Base-by-base conservation (phyloP, 2,797 vertebrate genomes). In the Poeciliopsis paucimaculata region DNA sequence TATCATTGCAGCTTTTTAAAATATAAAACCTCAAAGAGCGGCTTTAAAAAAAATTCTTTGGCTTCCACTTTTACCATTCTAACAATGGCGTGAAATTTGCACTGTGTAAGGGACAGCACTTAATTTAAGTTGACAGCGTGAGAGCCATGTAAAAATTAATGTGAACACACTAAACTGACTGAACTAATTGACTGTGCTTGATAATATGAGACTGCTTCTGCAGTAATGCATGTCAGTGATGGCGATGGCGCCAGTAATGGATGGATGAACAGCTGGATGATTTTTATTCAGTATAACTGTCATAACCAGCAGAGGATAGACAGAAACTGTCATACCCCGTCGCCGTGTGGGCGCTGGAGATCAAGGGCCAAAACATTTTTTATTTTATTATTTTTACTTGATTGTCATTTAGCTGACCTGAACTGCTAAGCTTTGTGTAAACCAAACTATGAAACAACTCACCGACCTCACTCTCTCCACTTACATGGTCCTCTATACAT, bases 71-170 rank as follows among this genome's bases (percentile, higher is more conserved):
- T 53, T 66, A 23, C 46, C 39, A 39, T 66, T 55, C 64, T 66
- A 55, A 83, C 90, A 80, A 64, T 41, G 20, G 60, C 55, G 66
- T 60, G 72, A 77, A 84, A 78, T 36, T 74, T 73, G 57, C 46
- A n/a, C 74, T 74, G 46, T 75, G 47, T 55, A 51, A 75, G n/a
- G 72, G 80, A 79, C 77, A 80, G 86, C 83, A 68, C 79, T 57
- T 89, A 80, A 91, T 92, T 84, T 64, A 87, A 92, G 89, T 87
- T 83, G 77, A 76, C 87, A 26, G 66, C 10, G 77, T 75, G 81
- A 83, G 83, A 75, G 71, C 81, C 88, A 81, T 87, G 91, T 88
- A 75, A 82, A 84, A 84, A 72, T 78, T 76, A 91, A 94, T 82
- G 60, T 80, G 31, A 73, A 84, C 85, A 92, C 81, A 78, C 10